Evolutionary conservation across 2,797 vertebrate species (phyloP), one percentile per base, ranked within the genome.

Genomic region (Scleropages formosus): DNA sequence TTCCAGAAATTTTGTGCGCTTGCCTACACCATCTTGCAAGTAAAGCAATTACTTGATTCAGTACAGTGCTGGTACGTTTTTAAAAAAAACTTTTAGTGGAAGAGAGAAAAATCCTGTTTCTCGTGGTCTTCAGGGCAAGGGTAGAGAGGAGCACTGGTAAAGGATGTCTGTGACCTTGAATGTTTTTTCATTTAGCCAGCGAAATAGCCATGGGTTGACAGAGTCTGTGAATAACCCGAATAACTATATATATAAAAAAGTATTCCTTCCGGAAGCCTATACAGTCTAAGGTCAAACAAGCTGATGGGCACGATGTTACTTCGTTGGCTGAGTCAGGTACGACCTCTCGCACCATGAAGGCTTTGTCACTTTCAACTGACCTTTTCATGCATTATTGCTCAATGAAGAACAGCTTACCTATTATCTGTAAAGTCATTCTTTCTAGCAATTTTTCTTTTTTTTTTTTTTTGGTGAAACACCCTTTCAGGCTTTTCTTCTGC

Each of bases 321-420:
- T 49, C 65, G 27, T 8, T 56, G 16, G 71, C 46, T 18, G 59
- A 18, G 49, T 8, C 22, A 15, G 51, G 20, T 26, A 56, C 16
- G 51, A 71, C 24, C n/a, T 39, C n/a, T 53, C 69, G 31, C 31
- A 39, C 31, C 31, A 39, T 39, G 31, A 39, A 31, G 70, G 13
- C 31, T 64, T 64, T 64, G 24, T 71, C 49, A 18, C 49, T 49
- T 13, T 58, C 22, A 39, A 13, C 12, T 56, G 26, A 27, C 68
- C 26, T 71, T 58, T 26, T 58, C 49, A 71, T 58, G 9, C 26
- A 24, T 39, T 27, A 47, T 51, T 71, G 68, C 24, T 58, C 15
- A 71, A 56, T 24, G 68, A 58, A 71, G 46, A 71, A 31, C 68
- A 39, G 53, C 51, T 53, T 71, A 71, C 71, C 24, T 58, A 16